phyloP scores from a whole-genome alignment of 2,797 vertebrate genomes.

The Cyprinodon diabolis region DNA sequence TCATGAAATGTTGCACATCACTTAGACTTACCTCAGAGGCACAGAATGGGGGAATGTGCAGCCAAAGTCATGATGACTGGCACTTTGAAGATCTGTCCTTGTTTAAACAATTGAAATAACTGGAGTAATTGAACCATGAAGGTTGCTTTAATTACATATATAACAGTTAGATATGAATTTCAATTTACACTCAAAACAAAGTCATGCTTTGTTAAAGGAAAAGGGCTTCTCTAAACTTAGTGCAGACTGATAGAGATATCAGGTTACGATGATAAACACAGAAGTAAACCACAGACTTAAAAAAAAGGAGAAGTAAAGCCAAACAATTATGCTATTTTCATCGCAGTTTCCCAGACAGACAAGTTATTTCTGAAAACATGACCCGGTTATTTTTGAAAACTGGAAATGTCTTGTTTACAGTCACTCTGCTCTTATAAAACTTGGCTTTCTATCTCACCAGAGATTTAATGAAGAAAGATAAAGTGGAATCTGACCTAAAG shows the following conservation, averaged over 20 bases:
- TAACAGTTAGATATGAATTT: not conserved
- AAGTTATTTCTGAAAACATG: conserved; percentile 63
- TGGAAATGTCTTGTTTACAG: conserved; percentile 51
- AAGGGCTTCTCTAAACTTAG: not conserved
- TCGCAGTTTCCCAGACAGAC: conserved; percentile 42
- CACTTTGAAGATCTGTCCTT: conserved; percentile 4
- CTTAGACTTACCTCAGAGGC: conserved; percentile 19
- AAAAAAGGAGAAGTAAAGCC: conserved; percentile 37
- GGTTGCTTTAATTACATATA: conserved; percentile 14
- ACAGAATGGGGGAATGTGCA: not conserved
- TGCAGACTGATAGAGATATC: conserved; percentile 14
- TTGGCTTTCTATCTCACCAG: conserved; percentile 30
- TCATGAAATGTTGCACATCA: conserved; percentile 44
- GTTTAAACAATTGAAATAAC: not conserved
- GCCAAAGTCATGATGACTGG: not conserved
- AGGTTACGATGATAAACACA: conserved; percentile 17
- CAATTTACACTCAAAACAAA: not conserved
- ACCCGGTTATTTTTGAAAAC: conserved; percentile 55
- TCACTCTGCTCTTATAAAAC: conserved; percentile 33
- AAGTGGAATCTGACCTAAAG: conserved; percentile 44
- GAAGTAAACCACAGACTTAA: conserved; percentile 19
- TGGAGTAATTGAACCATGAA: not conserved
- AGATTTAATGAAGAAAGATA: conserved; percentile 47
- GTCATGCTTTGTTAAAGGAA: conserved; percentile 9
- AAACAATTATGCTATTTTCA: conserved; percentile 36